Evolutionary conservation across 2,113 vertebrate genomes (phyloP), one percentile per base, ranked within the genome.

Genomic region (Euleptes europaea): DNA sequence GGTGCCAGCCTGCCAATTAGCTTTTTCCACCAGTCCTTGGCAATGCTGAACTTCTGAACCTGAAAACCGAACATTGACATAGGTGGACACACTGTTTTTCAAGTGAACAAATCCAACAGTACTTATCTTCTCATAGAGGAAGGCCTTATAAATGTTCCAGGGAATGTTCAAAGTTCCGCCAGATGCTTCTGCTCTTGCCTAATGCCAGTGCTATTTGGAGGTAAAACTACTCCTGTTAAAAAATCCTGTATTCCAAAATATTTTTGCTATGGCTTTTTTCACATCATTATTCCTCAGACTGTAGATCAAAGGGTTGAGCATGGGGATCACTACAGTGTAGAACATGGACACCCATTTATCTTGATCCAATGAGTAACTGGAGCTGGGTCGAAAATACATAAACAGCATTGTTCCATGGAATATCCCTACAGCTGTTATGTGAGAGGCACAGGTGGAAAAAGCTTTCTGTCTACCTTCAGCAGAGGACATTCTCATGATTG

Each of bases 241-340:
- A 84, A 42, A 15, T 26, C 9, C 26, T 75, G 67, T 71, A 23
- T 60, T 70, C 2, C 35, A 78, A 70, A 88, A 67, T 75, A 83
- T 3, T 3, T 12, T 93, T 70, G 49, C 80, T 69, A 88, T 3
- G 4, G 79, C 72, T 66, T 72, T 80, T n/a, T 93, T 93, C 33
- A 94, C 83, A 15, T 94, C 94, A 1, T 88, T 93, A 51, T 93
- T 95, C 33, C 91, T 89, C 38, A 95, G 13, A 21, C 93, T 94
- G 0, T 94, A 94, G 49, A 95, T 90, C 17, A 92, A 15, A 19
- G 93, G 89, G 2, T 93, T 94, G 38, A 94, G 47, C 85, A 90
- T 93, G 65, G 92, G 92, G 5, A 92, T 93, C 21, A 95, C 47
- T 0, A 83, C 72, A 0, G 82, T 87, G 23, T 93, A 93, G 79